These are phyloP conservation scores for Amphipoea lucens DNA, from an alignment of 2,888 invertebrate species.

Conservation along the genomic window DNA sequence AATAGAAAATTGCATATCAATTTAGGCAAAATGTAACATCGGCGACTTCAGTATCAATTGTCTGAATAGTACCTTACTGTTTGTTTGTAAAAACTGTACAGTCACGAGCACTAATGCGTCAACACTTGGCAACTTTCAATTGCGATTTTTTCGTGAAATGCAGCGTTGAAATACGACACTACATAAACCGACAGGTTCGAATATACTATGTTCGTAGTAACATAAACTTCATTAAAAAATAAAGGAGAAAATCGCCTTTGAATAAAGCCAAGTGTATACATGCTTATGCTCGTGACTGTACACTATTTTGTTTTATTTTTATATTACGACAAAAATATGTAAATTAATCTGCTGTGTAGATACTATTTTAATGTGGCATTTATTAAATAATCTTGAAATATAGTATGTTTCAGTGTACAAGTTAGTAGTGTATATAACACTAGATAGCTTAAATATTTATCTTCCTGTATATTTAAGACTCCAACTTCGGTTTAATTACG, in stretches of 20 bases:
- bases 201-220: no score
- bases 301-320: constrained; percentile 53
- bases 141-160: no score
- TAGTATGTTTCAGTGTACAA: constrained; percentile 75
- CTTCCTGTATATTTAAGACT: constrained; percentile 74
- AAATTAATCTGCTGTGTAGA: constrained; percentile 68
- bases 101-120: no score
- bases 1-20: constrained; percentile 65
- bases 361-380: constrained; percentile 74
- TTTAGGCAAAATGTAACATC: constrained; percentile 53
- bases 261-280: no score
- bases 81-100: constrained; percentile 35
- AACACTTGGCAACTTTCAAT: no score
- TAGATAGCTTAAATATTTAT: constrained; percentile 82
- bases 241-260: no score
- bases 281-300: not conserved
- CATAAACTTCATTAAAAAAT: no score
- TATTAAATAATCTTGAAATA: constrained; percentile 78
- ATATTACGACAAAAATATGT: constrained; percentile 63
- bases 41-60: constrained; percentile 38
- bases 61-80: constrained; percentile 41
- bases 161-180: no score
- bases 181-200: no score
- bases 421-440: constrained; percentile 75
- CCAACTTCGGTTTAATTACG: constrained; percentile 77